phyloP scores from a whole-genome alignment of 2,113 vertebrate genomes.

The Callorhinus ursinus region DNA sequence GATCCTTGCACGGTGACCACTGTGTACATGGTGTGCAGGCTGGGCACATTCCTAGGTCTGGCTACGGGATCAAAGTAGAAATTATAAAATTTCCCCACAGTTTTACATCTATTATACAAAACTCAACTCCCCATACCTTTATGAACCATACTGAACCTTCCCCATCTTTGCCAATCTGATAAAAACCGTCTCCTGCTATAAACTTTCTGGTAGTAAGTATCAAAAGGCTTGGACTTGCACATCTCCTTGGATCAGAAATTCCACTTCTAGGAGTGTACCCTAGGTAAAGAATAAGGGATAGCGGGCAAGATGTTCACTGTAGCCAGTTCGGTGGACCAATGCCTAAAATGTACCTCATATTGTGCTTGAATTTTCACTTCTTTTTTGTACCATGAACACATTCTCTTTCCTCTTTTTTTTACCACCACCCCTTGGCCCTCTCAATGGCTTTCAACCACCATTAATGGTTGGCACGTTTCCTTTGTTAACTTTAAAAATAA shows the following conservation, averaged over 20 bases:
- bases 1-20: not conserved
- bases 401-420: not conserved
- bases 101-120: not conserved
- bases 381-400: not conserved
- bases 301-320: not conserved
- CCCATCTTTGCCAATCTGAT: not conserved
- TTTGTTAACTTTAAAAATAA: not conserved
- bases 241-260: not conserved
- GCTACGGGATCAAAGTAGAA: not conserved
- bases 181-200: not conserved
- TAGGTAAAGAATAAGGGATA: not conserved
- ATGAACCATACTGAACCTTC: not conserved
- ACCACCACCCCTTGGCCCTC: not conserved
- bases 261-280: not conserved
- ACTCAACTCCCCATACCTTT: not conserved
- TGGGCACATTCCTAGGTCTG: not conserved
- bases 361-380: not conserved
- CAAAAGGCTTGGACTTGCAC: not conserved
- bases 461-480: not conserved
- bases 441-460: not conserved
- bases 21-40: not conserved
- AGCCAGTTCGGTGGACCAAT: not conserved
- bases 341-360: not conserved
- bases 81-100: not conserved
- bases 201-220: not conserved